Percentiles rank a stretch among this genome's conserved stretches.
These are phyloP conservation scores for Vanessa atalanta DNA, from an alignment of 1,140 invertebrate species.

Conservation along the genomic window DNA sequence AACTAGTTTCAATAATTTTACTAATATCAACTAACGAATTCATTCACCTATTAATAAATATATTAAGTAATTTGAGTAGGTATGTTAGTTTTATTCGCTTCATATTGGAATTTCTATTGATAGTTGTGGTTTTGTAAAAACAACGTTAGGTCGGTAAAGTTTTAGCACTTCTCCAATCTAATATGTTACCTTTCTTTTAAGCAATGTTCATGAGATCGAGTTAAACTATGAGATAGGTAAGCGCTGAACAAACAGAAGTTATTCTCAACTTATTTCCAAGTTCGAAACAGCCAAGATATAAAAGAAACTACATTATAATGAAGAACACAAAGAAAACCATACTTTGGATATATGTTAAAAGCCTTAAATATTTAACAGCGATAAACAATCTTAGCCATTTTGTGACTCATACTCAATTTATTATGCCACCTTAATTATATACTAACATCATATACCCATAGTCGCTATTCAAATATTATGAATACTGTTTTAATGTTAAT, in stretches of 20 bases:
- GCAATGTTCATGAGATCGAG: not conserved
- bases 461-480: not conserved
- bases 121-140: too few relatives aligned
- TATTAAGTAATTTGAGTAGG: too few relatives aligned
- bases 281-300: not conserved
- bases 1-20: not conserved
- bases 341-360: not conserved
- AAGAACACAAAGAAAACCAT: not conserved
- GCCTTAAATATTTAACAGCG: not conserved
- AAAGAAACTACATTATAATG: not conserved
- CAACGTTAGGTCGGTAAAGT: not conserved
- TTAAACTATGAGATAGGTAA: constrained; percentile 1
- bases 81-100: too few relatives aligned
- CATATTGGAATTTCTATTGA: too few relatives aligned
- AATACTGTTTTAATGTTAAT: not conserved
- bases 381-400: constrained; percentile 1
- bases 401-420: constrained; percentile 1
- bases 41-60: too few relatives aligned
- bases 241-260: constrained; percentile 2
- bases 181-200: not conserved
- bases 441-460: not conserved
- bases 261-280: not conserved
- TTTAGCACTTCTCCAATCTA: not conserved
- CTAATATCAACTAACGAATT: not conserved
- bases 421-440: not conserved